Base-by-base conservation (phyloP, 2,113 vertebrate species). In the Lontra canadensis region DNA sequence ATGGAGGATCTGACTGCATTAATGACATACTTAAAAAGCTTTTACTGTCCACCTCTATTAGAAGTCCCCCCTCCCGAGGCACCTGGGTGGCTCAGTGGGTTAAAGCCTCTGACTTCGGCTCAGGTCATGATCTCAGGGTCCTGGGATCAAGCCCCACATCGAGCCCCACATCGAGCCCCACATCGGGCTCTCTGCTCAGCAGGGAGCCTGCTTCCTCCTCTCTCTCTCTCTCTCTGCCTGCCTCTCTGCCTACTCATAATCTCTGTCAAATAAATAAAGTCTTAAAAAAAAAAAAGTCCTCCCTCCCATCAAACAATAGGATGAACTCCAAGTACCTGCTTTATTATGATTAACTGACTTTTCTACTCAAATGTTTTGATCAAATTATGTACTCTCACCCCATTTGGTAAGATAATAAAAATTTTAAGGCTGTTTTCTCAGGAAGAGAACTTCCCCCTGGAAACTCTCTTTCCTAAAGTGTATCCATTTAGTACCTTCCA, bases 381-480 rank as follows among this genome's bases (percentile, higher is more conserved):
- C 57, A 63, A 74, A 84, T 39, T 89, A 10, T 20, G 15, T 52
- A 52, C 4, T 81, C 26, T 49, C 29, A 42, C 49, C 29, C 39
- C 49, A 85, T 7, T 49, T 69, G 36, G 29, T 90, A 87, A 96
- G 63, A 94, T 81, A 65, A 86, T 13, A 79, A 65, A 96, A 88
- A 87, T 7, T 47, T 61, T 91, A 44, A 80, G 29, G 23, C 6
- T 95, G 57, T 25, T 92, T 82, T 85, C 18, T 20, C 61, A 88
- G 47, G 80, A 91, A 93, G 13, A 78, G 23, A 86, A 85, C 42
- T n/a, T 74, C 57, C 6, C 21, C 78, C 49, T 20, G 85, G 73
- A 34, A 89, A 81, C n/a, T 76, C 71, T 85, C 78, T 94, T 95
- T 82, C 47, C 89, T 44, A 81, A 88, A 92, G 49, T 39, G 76